Evolutionary conservation across 2,113 vertebrate genomes (phyloP).

Genomic region (Neodontobutis hainanensis): DNA sequence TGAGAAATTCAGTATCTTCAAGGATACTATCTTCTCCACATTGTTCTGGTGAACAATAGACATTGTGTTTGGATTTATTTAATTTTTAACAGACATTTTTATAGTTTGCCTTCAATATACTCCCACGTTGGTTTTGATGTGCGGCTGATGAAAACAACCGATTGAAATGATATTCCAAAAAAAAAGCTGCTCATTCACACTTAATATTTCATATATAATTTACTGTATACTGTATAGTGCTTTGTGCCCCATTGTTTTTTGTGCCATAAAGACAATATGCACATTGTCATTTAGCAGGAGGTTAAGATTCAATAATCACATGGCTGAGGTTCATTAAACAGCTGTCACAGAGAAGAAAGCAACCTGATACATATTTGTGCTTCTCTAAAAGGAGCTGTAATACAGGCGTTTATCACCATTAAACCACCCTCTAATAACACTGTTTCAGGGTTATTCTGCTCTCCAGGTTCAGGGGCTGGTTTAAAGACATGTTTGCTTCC

Average conservation of each 20-base stretch:
- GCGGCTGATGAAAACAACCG: background rate
- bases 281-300: constrained; percentile 8
- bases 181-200: background rate
- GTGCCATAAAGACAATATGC: constrained; percentile 8
- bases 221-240: background rate
- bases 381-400: constrained; percentile 10
- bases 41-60: background rate
- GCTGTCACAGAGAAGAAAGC: constrained; percentile 10
- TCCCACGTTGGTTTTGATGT: background rate
- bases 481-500: constrained; percentile 2
- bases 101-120: background rate
- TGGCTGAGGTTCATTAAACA: constrained; percentile 12
- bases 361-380: constrained; percentile 4
- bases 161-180: background rate
- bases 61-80: background rate
- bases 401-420: background rate
- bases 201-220: background rate
- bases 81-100: background rate
- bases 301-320: constrained; percentile 15
- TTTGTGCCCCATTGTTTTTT: background rate
- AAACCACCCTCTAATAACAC: background rate
- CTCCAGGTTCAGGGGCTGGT: too few species aligned
- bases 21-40: too few species aligned
- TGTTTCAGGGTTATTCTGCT: constrained; percentile 13
- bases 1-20: too few species aligned